Percentiles rank a stretch among this genome's conserved stretches.
phyloP scores from a whole-genome alignment of 2,797 vertebrate genomes.

The Anguilla megastoma region DNA sequence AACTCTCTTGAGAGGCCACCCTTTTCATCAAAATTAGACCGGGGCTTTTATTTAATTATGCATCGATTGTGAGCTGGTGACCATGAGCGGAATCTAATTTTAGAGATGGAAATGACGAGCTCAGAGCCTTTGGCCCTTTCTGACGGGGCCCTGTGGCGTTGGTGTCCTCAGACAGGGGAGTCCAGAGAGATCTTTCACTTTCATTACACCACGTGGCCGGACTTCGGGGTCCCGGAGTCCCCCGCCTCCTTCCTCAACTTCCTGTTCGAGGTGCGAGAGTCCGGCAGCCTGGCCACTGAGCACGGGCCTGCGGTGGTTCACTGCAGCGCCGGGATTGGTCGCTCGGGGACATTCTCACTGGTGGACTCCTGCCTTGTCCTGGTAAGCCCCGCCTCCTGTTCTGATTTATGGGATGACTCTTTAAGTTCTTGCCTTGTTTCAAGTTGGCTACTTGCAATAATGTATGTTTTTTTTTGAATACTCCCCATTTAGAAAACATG shows the following conservation, averaged over 20 bases:
- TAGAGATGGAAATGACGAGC: neutral
- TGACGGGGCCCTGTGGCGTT: constrained; percentile 27
- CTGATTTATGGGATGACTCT: neutral
- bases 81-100: constrained; percentile 4
- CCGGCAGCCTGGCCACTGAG: constrained; percentile 82
- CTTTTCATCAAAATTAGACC: neutral
- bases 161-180: constrained; percentile 79
- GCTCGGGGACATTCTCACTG: constrained; percentile 91
- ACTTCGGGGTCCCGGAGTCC: constrained; percentile 96
- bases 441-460: neutral
- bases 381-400: constrained; percentile 70
- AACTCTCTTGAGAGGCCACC: neutral
- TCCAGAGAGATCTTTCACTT: constrained; percentile 91
- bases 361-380: constrained; percentile 93
- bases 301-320: constrained; percentile 88
- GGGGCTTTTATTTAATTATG: constrained; percentile 7
- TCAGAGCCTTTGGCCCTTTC: neutral
- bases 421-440: neutral
- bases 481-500: neutral
- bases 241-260: constrained; percentile 96
- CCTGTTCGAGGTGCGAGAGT: constrained; percentile 91
- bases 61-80: neutral
- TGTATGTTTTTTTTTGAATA: neutral
- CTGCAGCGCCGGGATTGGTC: constrained; percentile 95
- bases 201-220: constrained; percentile 98